Conservation (phyloP, 2,113 vertebrate species). For the Paradoxurus hermaphroditus region DNA sequence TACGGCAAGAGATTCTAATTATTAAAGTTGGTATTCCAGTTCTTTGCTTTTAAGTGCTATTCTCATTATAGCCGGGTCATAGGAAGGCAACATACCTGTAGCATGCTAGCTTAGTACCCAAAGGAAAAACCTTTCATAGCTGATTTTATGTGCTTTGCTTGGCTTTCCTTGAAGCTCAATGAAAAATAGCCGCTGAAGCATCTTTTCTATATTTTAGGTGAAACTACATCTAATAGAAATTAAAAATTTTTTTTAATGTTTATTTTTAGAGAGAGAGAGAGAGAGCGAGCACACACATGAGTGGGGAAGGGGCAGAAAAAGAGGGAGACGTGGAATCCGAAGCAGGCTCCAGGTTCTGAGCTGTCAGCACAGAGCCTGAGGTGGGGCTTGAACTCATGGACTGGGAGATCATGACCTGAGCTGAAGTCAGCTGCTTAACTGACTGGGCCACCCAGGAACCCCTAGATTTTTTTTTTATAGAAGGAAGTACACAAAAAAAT, state of each 20-base stretch:
- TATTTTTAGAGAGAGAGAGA: no score
- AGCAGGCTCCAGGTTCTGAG: no score
- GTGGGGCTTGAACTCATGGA: no score
- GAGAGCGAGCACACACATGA: no score
- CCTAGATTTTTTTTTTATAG: neutral
- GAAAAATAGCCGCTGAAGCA: constrained; percentile 10
- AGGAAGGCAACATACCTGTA: neutral
- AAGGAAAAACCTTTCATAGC: neutral
- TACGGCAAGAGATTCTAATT: neutral
- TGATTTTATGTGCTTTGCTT: neutral
- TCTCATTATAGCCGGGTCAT: neutral
- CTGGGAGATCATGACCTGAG: no score
- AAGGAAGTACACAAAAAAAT: neutral
- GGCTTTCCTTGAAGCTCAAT: neutral
- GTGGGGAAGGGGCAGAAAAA: no score
- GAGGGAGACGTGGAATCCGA: no score
- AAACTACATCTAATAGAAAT: neutral
- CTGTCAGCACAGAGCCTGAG: no score
- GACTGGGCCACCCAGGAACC: no score
- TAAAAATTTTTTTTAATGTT: no score
- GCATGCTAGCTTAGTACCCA: neutral
- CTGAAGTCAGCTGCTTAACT: no score
- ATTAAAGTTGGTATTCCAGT: neutral
- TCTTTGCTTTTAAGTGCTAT: neutral
- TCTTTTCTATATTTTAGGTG: constrained; percentile 1